phyloP scores from a whole-genome alignment of 2,888 invertebrate species.

The Idaea aversata region DNA sequence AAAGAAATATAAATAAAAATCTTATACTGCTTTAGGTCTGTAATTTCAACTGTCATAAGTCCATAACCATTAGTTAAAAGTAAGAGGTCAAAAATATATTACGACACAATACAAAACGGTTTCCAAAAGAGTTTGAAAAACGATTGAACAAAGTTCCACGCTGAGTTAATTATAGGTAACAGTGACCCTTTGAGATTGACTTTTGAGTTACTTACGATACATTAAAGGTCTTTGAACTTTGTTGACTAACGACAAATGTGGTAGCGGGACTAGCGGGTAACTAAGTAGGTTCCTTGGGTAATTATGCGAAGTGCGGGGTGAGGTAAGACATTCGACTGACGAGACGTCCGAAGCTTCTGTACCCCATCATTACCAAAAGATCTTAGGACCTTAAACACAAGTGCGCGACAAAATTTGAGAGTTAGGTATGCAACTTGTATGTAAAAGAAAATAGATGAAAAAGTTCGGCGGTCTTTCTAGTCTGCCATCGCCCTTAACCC shows the following conservation, averaged over 20 bases:
- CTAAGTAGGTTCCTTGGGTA: too few species aligned
- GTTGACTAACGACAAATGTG: slow-evolving; percentile 30
- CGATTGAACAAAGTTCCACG: slow-evolving; percentile 58
- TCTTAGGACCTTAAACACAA: too few species aligned
- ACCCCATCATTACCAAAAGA: too few species aligned
- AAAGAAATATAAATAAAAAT: too few species aligned
- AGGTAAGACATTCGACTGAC: too few species aligned
- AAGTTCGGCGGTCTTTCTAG: slow-evolving; percentile 15
- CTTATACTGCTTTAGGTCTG: too few species aligned
- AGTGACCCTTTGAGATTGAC: slow-evolving; percentile 56
- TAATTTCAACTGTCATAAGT: slow-evolving; percentile 11
- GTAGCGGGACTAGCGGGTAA: too few species aligned
- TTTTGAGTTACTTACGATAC: slow-evolving; percentile 39
- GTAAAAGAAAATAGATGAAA: slow-evolving; percentile 8
- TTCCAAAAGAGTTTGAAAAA: slow-evolving; percentile 43
- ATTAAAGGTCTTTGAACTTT: slow-evolving; percentile 49
- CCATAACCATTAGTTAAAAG: neutral
- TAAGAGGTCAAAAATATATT: slow-evolving; percentile 20
- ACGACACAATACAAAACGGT: slow-evolving; percentile 31
- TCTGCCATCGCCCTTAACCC: too few species aligned
- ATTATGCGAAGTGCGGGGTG: too few species aligned
- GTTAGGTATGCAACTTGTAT: too few species aligned
- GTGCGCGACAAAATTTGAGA: too few species aligned
- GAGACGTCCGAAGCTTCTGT: too few species aligned
- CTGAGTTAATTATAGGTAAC: slow-evolving; percentile 70